These are phyloP conservation scores for Cololabis saira DNA, from an alignment of 2,113 vertebrate species.

Conservation along the genomic window DNA sequence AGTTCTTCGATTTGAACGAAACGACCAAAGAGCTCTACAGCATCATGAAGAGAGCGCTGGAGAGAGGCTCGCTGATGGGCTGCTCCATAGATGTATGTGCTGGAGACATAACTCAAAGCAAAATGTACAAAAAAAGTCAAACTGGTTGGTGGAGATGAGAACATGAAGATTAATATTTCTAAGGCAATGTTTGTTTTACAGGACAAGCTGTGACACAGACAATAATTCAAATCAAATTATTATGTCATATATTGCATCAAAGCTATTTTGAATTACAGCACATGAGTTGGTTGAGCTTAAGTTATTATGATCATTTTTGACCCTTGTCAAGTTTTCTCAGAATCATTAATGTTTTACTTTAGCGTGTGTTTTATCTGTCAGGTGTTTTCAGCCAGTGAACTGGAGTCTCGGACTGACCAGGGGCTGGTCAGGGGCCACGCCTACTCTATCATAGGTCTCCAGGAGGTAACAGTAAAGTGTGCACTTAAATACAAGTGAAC, in stretches of 20 bases:
- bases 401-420: constrained; percentile 85
- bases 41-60: constrained; percentile 94
- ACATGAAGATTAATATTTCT: neutral
- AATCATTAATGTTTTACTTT: neutral
- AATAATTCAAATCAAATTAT: no score
- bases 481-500: neutral
- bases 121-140: neutral
- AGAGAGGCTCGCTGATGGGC: constrained; percentile 97
- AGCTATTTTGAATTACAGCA: no score
- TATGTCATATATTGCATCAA: no score
- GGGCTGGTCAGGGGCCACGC: constrained; percentile 94
- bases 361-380: constrained; percentile 55
- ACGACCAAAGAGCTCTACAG: constrained; percentile 90
- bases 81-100: constrained; percentile 95
- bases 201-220: no score
- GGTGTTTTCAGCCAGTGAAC: constrained; percentile 84
- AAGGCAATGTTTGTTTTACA: no score
- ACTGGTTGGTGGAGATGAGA: neutral
- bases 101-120: neutral
- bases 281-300: no score
- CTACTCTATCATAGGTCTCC: constrained; percentile 94
- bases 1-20: constrained; percentile 92
- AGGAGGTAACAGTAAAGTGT: constrained; percentile 83
- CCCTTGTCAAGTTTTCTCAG: neutral
- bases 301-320: no score